phyloP scores from a whole-genome alignment of 2,113 vertebrate species.

The Chaetops frenatus region DNA sequence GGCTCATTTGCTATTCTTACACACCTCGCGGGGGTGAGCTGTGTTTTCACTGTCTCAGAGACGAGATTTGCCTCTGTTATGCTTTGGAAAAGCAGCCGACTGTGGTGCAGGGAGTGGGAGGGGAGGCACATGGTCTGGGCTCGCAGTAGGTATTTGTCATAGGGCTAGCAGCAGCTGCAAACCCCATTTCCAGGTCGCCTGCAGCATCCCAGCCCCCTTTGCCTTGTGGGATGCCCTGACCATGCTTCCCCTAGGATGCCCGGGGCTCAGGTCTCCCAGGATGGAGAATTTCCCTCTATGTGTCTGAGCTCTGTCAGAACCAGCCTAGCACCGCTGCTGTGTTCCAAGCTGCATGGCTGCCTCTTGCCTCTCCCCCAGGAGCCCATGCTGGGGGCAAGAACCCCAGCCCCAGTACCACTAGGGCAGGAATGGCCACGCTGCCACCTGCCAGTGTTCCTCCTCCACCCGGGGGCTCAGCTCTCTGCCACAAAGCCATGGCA shows the following conservation, averaged over 20 bases:
- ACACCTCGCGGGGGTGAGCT: neutral
- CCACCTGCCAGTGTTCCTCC: neutral
- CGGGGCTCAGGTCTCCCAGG: neutral
- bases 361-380: neutral
- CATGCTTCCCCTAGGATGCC: neutral
- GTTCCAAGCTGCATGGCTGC: fast-evolving
- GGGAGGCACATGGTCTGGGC: fast-evolving
- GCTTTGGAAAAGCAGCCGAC: neutral
- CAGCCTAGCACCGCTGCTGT: neutral
- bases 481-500: fast-evolving
- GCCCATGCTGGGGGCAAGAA: neutral
- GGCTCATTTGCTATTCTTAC: neutral
- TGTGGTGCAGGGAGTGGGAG: neutral
- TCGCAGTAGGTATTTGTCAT: neutral
- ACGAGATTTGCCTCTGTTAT: neutral
- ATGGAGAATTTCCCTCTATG: neutral
- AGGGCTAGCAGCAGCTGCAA: neutral
- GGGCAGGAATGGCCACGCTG: neutral
- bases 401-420: neutral
- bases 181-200: neutral
- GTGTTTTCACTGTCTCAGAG: neutral
- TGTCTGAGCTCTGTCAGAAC: neutral
- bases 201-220: neutral
- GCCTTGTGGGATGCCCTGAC: neutral
- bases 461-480: fast-evolving